Base-by-base conservation (phyloP, 1,140 invertebrate genomes). In the Nylanderia fulva region DNA sequence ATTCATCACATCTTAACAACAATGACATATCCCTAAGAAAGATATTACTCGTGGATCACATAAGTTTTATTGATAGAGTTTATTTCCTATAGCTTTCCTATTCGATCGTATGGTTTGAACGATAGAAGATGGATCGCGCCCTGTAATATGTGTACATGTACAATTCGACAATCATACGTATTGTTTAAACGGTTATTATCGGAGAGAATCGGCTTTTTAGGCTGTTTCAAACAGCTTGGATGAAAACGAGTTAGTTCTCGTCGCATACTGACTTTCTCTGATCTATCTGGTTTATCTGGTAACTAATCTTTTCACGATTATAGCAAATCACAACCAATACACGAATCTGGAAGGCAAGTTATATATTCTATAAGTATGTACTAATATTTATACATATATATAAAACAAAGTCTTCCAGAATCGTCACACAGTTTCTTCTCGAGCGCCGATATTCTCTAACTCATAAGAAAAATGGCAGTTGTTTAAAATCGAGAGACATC, bases 291-390 rank as follows among this genome's bases (percentile, higher is more conserved):
- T 48, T 18, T 48, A 48, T 87, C 74, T 90, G 88, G 88, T 90
- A 90, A 90, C 86, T 90, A 90, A 48, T 58, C 39, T 83, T n/a
- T 84, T 86, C 72, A 84, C 79, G 77, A 86, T 90, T 88, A 90
- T 56, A 84, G 71, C 84, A 66, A 77, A 86, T 90, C 88, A 90
- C 89, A 90, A 90, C 88, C 88, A 88, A 71, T 85, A 86, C 84
- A 90, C 48, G 42, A 87, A 88, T 87, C 77, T 90, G 85, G 58
- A 88, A 87, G 75, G 85, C 82, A 87, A 72, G 45, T 76, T 88
- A 86, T 84, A 89, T 1, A 8, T 63, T 86, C 45, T 48, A 48
- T 15, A 86, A 75, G 84, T 89, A 80, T 86, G 76, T 24, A 13
- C 48, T 89, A 88, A 77, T 77, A 89, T 90, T 89, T 85, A 89